Evolutionary conservation across 2,797 vertebrate species (phyloP).

Genomic region (Coregonus ussuriensis): DNA sequence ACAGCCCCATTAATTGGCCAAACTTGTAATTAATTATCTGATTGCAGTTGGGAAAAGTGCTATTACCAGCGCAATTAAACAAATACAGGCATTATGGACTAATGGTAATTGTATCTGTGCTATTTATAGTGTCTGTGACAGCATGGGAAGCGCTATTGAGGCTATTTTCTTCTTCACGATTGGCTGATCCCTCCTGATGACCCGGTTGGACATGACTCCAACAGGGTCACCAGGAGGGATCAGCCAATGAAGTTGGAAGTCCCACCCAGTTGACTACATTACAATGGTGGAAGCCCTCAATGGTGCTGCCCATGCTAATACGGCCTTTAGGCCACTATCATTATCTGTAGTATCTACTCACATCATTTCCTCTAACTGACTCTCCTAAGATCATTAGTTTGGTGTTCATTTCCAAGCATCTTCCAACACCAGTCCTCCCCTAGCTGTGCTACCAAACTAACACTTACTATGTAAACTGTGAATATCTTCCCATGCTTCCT

Average conservation of each 20-base stretch:
- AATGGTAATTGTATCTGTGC: background rate
- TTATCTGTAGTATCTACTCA: constrained; percentile 23
- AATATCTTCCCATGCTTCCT: constrained; percentile 5
- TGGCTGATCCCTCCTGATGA: no score
- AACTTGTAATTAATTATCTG: constrained; percentile 68
- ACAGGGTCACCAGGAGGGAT: no score
- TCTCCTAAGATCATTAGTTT: constrained; percentile 46
- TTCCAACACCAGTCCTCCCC: constrained; percentile 5
- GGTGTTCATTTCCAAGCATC: constrained; percentile 35
- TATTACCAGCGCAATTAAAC: constrained; percentile 63
- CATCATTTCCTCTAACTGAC: constrained; percentile 43
- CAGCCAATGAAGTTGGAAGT: no score
- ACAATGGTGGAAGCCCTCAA: no score
- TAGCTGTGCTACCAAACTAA: background rate
- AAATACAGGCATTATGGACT: constrained; percentile 50
- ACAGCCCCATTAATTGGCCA: constrained; percentile 64
- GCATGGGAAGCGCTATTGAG: no score
- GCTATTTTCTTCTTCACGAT: no score
- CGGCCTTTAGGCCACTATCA: no score
- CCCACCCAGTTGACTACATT: no score
- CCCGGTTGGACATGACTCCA: no score
- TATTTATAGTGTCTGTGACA: no score
- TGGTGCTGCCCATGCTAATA: no score
- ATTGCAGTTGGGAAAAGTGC: constrained; percentile 48
- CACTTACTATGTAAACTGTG: background rate